A percentile compares a stretch with the other conserved stretches of the same genome.
These are phyloP conservation scores for Capromys pilorides DNA, from an alignment of 2,797 vertebrate genomes.

Conservation along the genomic window DNA sequence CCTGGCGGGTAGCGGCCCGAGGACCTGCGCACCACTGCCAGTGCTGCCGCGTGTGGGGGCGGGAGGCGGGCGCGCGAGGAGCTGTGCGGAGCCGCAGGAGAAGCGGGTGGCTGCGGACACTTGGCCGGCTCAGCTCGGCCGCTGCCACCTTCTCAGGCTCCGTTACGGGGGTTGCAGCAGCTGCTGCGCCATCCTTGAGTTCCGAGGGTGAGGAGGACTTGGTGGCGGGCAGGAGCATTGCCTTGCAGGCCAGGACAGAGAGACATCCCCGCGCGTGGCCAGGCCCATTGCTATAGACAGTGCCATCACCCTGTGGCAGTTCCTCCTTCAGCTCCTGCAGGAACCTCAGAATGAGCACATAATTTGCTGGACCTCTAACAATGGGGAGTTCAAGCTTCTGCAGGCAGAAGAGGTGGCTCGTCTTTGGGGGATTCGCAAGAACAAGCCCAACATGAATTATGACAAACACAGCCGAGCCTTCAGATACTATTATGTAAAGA, in stretches of 20 bases:
- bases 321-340: conserved; percentile 96
- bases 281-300: conserved; percentile 93
- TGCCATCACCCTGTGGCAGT: conserved; percentile 99
- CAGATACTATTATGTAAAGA: conserved; percentile 99
- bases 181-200: conserved; percentile 39
- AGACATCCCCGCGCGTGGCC: conserved; percentile 36
- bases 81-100: conserved; percentile 51
- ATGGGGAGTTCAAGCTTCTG: conserved; percentile 97
- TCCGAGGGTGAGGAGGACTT: conserved; percentile 70
- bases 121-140: conserved; percentile 71
- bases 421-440: conserved; percentile 97
- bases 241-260: conserved; percentile 29
- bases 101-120: conserved; percentile 68
- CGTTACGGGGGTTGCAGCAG: conserved; percentile 47
- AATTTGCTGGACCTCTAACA: conserved; percentile 97
- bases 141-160: conserved; percentile 62
- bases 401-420: conserved; percentile 98
- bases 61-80: conserved; percentile 45
- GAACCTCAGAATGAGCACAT: conserved; percentile 94
- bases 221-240: conserved; percentile 17
- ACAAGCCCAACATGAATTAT: conserved; percentile 99
- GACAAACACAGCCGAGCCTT: conserved; percentile 98
- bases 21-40: not conserved
- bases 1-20: conserved; percentile 62
- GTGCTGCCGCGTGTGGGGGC: conserved; percentile 65